Conservation (phyloP, 2,797 vertebrate species). For the Gymnoscopelus microlampas region DNA sequence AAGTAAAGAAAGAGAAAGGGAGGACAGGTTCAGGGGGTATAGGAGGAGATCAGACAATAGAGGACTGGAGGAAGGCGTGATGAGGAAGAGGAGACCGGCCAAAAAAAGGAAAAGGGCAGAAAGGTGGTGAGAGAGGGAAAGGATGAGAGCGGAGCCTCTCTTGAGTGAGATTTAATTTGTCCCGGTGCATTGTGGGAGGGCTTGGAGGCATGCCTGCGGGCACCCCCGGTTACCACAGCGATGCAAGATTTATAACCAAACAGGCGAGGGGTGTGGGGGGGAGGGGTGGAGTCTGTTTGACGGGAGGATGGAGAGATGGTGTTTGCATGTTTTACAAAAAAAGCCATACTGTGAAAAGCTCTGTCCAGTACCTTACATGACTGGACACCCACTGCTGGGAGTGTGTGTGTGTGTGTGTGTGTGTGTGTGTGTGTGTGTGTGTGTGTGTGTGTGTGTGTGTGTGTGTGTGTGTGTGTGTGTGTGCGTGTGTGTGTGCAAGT, state of each 20-base stretch:
- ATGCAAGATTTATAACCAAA: conserved; percentile 39
- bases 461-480: neutral
- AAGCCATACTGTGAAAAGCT: neutral
- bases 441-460: conserved; percentile 1
- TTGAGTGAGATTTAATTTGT: conserved; percentile 66
- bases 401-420: neutral
- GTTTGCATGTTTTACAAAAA: conserved; percentile 6
- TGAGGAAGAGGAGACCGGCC: neutral
- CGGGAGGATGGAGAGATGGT: conserved; percentile 1
- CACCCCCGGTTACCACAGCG: conserved; percentile 48
- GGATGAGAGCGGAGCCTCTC: conserved; percentile 15
- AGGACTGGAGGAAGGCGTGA: neutral
- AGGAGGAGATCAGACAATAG: neutral
- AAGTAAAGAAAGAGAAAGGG: neutral
- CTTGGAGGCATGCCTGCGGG: conserved; percentile 58
- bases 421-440: conserved; percentile 6
- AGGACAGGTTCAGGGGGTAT: conserved; percentile 8
- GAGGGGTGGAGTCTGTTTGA: neutral
- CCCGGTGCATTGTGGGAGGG: conserved; percentile 59
- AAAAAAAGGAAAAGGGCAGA: neutral
- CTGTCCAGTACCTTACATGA: neutral
- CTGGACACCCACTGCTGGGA: neutral
- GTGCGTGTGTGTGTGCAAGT: conserved; percentile 41
- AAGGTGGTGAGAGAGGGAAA: neutral
- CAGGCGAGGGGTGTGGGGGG: conserved; percentile 6